phyloP scores from a whole-genome alignment of 2,888 invertebrate species.

The Agrotis ipsilon region DNA sequence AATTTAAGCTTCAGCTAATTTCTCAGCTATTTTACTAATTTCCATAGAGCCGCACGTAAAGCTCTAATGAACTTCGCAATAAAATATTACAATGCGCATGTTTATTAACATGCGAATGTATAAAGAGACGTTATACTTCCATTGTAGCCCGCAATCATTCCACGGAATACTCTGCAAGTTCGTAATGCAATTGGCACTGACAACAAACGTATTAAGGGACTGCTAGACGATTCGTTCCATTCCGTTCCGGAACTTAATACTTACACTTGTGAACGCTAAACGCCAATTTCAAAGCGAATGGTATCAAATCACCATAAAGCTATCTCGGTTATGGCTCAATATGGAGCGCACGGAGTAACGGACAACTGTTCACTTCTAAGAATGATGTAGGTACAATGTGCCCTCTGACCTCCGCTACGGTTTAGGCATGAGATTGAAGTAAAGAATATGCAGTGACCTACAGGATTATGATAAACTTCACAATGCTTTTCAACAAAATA shows the following conservation, averaged over 20 bases:
- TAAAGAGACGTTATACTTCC: conserved; percentile 41
- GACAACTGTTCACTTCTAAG: conserved; percentile 75
- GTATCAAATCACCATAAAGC: conserved; percentile 90
- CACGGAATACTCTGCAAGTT: conserved; percentile 42
- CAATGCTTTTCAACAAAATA: conserved; percentile 58
- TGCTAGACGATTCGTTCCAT: conserved; percentile 64
- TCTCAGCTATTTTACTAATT: conserved; percentile 14
- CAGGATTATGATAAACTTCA: conserved; percentile 70
- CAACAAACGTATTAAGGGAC: conserved; percentile 62
- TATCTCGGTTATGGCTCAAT: conserved; percentile 81
- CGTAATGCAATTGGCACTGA: conserved; percentile 53
- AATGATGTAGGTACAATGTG: conserved; percentile 79
- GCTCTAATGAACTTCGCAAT: conserved; percentile 39
- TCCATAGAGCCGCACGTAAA: conserved; percentile 8
- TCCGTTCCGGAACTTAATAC: conserved; percentile 67
- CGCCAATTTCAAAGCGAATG: conserved; percentile 88
- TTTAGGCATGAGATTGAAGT: conserved; percentile 75
- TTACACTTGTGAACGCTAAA: conserved; percentile 78
- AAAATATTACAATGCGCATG: conserved; percentile 31
- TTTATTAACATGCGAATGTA: conserved; percentile 37
- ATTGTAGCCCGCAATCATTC: conserved; percentile 43
- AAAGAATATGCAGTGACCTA: conserved; percentile 74
- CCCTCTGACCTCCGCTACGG: conserved; percentile 69
- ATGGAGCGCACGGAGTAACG: conserved; percentile 85
- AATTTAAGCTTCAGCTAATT: conserved; percentile 20